These are phyloP conservation scores for Otis tarda DNA, from an alignment of 2,113 vertebrate species.

Conservation along the genomic window DNA sequence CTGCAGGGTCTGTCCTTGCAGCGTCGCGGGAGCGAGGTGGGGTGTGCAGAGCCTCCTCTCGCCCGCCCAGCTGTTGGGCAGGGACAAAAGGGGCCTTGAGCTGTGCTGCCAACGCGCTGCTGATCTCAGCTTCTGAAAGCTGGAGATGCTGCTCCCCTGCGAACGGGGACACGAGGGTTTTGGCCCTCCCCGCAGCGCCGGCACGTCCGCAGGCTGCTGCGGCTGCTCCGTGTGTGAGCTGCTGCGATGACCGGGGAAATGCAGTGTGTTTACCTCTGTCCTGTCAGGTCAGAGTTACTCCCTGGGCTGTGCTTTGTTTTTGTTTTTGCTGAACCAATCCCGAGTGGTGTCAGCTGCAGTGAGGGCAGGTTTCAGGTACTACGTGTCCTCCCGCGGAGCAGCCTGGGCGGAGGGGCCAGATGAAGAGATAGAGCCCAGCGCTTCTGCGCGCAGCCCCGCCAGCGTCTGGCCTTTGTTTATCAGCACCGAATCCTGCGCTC, in stretches of 20 bases:
- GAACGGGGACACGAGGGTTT: neutral
- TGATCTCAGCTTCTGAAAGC: neutral
- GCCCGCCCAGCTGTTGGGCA: neutral
- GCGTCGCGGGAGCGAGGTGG: neutral
- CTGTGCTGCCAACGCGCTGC: neutral
- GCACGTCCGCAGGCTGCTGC: neutral
- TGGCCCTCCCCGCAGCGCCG: neutral
- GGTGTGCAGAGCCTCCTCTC: neutral
- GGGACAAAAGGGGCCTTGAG: neutral
- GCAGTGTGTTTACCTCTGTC: neutral
- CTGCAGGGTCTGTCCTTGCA: neutral
- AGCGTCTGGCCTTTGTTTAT: conserved; percentile 10
- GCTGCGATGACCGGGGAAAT: neutral
- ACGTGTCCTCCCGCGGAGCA: neutral
- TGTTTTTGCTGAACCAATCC: neutral
- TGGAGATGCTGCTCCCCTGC: neutral
- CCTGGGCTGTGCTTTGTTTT: neutral
- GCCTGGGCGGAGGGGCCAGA: neutral
- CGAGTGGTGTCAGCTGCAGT: neutral
- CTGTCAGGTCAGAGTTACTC: neutral
- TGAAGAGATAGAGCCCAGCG: conserved; percentile 13
- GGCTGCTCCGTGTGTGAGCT: neutral
- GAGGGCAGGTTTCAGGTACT: neutral
- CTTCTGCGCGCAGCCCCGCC: neutral
- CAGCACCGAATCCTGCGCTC: neutral